phyloP scores from a whole-genome alignment of 1,140 invertebrate species.

The Anastrepha ludens region DNA sequence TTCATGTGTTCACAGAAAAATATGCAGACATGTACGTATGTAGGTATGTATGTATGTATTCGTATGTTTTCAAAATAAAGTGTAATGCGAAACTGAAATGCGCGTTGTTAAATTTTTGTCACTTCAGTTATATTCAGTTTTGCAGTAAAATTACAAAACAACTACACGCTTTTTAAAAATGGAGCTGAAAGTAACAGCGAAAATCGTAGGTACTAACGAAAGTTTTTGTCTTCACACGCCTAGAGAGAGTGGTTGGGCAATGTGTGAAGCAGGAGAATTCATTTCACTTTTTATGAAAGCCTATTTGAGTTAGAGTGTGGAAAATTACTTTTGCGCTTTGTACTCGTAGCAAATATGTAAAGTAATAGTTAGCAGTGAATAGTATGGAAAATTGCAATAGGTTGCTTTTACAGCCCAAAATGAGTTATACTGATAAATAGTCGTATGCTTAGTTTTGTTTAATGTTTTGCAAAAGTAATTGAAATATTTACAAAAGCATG shows the following conservation, averaged over 20 bases:
- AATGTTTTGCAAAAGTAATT: not conserved
- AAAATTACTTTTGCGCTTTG: not conserved
- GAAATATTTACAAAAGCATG: not conserved
- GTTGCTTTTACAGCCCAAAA: not conserved
- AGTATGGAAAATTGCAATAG: conserved; percentile 1
- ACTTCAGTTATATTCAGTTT: too few species aligned
- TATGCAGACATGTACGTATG: too few species aligned
- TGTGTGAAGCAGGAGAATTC: not conserved
- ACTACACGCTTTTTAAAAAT: too few species aligned
- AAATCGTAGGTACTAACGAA: too few species aligned
- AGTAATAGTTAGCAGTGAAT: not conserved
- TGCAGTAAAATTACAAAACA: too few species aligned
- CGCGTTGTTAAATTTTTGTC: too few species aligned
- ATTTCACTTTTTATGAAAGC: conserved; percentile 27
- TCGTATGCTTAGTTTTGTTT: not conserved
- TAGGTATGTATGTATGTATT: too few species aligned
- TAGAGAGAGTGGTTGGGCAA: not conserved
- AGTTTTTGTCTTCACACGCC: not conserved
- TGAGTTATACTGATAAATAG: not conserved
- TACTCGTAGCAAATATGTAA: not conserved
- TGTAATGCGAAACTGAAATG: too few species aligned
- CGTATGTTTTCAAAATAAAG: too few species aligned
- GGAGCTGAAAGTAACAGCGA: too few species aligned
- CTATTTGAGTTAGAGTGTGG: not conserved
- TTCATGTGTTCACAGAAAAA: too few species aligned